Evolutionary conservation across 2,113 vertebrate genomes (phyloP), one percentile per base, ranked within the genome.

Genomic region (mouse (Mus musculus)): DNA sequence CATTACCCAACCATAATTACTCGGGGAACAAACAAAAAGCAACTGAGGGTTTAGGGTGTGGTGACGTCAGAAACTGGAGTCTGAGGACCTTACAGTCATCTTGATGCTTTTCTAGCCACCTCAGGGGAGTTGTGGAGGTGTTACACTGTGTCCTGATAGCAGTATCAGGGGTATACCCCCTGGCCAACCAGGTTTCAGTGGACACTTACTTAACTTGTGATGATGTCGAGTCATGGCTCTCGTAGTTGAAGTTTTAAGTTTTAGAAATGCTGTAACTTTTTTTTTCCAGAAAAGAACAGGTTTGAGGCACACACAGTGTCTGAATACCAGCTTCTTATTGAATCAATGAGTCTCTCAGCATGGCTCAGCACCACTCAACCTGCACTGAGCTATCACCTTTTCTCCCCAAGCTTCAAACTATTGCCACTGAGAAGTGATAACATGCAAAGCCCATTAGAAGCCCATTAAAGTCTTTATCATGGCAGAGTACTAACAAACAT

Each of bases 261-360:
- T 95, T 54, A 73, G 36, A 77, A 17, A 88, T 69, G 76, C 36
- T 20, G 84, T 59, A 14, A 5, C 19, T 33, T 63, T 86, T 39
- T 91, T 95, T 82, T 30, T 82, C 16, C 67, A 42, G 71, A 56
- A 84, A 91, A 95, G 7, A 76, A 77, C 75, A 26, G 59, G 94
- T 95, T 54, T 76, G 71, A 92, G 24, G 30, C 42, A 72, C 71
- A n/a, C 54, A n/a, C 71, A 30, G 78, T 87, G 36, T 56, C 88
- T 22, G 20, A 81, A 26, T 67, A 63, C 46, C 73, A 6, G 52
- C 9, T 63, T 3, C 49, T 65, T 81, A 30, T 65, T 9, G 16
- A 71, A 75, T 92, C 82, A 2, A 77, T 30, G 54, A 36, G 26
- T 91, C 59, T 95, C 19, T 95, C 19, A 63, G 28, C 7, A 65